These are phyloP conservation scores for Plectrocnemia conspersa DNA, from an alignment of 1,140 invertebrate genomes.

Conservation along the genomic window DNA sequence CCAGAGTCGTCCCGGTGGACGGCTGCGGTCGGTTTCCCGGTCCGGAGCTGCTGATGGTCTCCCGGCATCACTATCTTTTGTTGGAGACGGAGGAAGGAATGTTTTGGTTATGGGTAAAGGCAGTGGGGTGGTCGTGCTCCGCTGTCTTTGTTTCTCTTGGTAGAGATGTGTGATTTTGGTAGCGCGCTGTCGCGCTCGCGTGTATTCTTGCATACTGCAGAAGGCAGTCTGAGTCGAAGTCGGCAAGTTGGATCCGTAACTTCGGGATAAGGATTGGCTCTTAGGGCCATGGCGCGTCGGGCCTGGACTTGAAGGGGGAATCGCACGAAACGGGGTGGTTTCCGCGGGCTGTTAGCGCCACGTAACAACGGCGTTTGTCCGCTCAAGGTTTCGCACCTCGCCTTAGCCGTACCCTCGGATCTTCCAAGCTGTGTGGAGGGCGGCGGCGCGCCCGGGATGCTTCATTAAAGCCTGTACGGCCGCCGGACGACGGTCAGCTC, in stretches of 20 bases:
- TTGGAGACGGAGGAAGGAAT: too few species aligned
- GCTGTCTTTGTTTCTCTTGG: too few species aligned
- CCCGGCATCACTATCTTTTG: too few species aligned
- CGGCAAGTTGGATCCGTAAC: constrained; percentile 69
- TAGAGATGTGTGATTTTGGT: too few species aligned
- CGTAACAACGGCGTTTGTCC: constrained; percentile 19
- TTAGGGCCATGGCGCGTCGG: constrained; percentile 64
- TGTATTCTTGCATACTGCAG: too few species aligned
- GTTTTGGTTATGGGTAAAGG: too few species aligned
- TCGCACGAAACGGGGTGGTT: constrained; percentile 43
- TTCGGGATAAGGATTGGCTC: constrained; percentile 63
- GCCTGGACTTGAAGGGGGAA: constrained; percentile 52
- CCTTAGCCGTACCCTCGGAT: constrained; percentile 21
- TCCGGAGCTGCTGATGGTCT: too few species aligned
- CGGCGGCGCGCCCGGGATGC: constrained; percentile 35
- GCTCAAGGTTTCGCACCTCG: constrained; percentile 23
- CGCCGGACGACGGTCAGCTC: constrained; percentile 65
- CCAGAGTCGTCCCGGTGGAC: too few species aligned
- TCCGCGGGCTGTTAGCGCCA: neutral
- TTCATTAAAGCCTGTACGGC: constrained; percentile 44
- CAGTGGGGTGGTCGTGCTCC: too few species aligned
- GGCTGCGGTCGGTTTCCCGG: too few species aligned
- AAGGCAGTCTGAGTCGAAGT: too few species aligned
- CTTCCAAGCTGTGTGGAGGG: constrained; percentile 22
- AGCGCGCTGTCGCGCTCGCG: too few species aligned